Evolutionary conservation across 2,888 invertebrate species (phyloP).

Genomic region (Dinocampus coccinellae): DNA sequence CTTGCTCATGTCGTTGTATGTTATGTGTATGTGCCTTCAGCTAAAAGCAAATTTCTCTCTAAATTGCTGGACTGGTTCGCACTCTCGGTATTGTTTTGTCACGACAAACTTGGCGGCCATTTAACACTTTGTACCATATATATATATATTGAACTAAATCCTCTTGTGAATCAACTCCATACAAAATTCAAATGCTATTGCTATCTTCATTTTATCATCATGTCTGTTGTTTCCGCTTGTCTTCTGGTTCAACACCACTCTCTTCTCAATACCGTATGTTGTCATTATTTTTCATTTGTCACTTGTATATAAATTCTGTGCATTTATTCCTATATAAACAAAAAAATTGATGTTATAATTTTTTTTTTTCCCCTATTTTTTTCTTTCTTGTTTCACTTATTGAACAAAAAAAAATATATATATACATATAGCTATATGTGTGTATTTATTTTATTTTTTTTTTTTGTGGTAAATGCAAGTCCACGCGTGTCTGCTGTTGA

Average conservation of each 20-base stretch:
- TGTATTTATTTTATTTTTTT: too few species aligned
- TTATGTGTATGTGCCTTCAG: constrained; percentile 30
- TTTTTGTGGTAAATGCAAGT: constrained; percentile 21
- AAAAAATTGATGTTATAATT: too few species aligned
- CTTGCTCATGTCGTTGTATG: constrained; percentile 27
- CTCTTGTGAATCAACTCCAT: constrained; percentile 33
- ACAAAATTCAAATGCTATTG: constrained; percentile 31
- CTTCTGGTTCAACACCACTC: constrained; percentile 24
- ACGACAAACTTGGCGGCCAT: constrained; percentile 64
- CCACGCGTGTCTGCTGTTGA: constrained; percentile 43
- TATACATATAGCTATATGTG: background rate
- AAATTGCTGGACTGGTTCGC: constrained; percentile 24
- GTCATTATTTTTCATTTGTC: background rate
- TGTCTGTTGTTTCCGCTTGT: constrained; percentile 15
- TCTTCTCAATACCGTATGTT: constrained; percentile 33
- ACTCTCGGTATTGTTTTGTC: constrained; percentile 59
- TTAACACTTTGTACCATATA: constrained; percentile 58
- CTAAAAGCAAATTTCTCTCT: constrained; percentile 46
- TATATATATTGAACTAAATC: constrained; percentile 27
- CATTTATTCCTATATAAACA: too few species aligned
- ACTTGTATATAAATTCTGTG: too few species aligned
- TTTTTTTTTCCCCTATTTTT: too few species aligned
- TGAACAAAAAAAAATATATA: background rate
- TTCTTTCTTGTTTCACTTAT: too few species aligned
- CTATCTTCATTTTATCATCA: background rate